These are phyloP conservation scores for Dexiosoma caninum DNA, from an alignment of 2,888 invertebrate species.

Conservation along the genomic window DNA sequence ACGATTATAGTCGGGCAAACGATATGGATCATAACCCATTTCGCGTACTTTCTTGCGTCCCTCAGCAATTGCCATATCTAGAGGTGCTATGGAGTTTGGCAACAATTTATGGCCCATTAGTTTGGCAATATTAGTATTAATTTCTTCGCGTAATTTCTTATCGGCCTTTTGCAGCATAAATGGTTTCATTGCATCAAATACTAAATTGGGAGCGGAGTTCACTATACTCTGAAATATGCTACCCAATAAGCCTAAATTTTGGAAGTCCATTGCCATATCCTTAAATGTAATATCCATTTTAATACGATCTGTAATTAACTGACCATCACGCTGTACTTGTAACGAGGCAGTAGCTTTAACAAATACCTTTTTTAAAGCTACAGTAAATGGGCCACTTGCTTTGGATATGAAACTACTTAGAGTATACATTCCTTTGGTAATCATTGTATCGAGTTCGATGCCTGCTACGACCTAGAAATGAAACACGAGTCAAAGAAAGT, in stretches of 20 bases:
- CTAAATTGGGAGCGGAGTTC: conserved; percentile 88
- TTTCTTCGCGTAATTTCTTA: conserved; percentile 84
- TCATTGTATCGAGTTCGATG: conserved; percentile 84
- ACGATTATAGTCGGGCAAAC: conserved; percentile 85
- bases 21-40: conserved; percentile 85
- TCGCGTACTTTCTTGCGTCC: conserved; percentile 83
- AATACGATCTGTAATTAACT: conserved; percentile 87
- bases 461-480: conserved; percentile 83
- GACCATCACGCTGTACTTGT: conserved; percentile 86
- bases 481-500: too few relatives aligned
- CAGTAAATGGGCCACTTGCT: conserved; percentile 87
- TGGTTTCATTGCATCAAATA: conserved; percentile 93
- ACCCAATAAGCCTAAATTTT: conserved; percentile 87
- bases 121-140: conserved; percentile 85
- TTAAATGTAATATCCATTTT: conserved; percentile 87
- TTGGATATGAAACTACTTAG: conserved; percentile 84
- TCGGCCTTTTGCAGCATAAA: conserved; percentile 88
- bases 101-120: conserved; percentile 84
- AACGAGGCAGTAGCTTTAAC: conserved; percentile 84
- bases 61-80: conserved; percentile 89
- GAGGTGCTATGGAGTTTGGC: conserved; percentile 90
- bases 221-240: conserved; percentile 85
- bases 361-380: conserved; percentile 84
- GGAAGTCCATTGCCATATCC: conserved; percentile 88
- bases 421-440: conserved; percentile 87